phyloP scores from a whole-genome alignment of 2,797 vertebrate genomes.

The Zenarchopterus dispar region DNA sequence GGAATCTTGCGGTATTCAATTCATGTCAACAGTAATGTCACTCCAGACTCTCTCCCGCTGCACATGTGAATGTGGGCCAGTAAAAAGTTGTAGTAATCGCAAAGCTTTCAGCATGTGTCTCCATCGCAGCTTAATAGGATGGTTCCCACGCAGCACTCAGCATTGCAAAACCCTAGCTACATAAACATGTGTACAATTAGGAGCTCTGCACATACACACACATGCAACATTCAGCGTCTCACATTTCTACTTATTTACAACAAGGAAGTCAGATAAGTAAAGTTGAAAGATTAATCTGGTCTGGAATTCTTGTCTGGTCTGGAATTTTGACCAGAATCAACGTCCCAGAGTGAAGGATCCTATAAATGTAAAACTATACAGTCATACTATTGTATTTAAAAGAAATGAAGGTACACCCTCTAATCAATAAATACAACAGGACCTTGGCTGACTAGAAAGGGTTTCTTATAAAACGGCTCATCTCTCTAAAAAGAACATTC shows the following conservation, averaged over 20 bases:
- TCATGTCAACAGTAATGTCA: conserved; percentile 77
- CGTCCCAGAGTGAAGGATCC: conserved; percentile 20
- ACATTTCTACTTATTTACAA: conserved; percentile 26
- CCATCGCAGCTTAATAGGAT: conserved; percentile 57
- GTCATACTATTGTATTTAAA: too few relatives aligned
- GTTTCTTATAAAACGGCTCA: too few relatives aligned
- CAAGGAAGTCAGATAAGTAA: conserved; percentile 40
- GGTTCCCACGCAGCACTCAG: conserved; percentile 63
- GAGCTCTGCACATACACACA: conserved; percentile 23
- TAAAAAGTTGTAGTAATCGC: conserved; percentile 60
- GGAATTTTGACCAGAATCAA: conserved; percentile 36
- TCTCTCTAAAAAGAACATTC: too few relatives aligned
- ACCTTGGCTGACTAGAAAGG: too few relatives aligned
- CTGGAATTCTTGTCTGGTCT: conserved; percentile 16
- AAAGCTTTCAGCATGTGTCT: conserved; percentile 71
- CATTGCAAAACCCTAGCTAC: conserved; percentile 29
- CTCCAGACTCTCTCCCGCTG: conserved; percentile 45
- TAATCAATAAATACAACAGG: too few relatives aligned
- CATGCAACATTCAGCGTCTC: conserved; percentile 4
- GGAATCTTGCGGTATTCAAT: conserved; percentile 77
- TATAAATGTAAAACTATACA: conserved; percentile 22
- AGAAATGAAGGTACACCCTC: too few relatives aligned
- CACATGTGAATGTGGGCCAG: conserved; percentile 35
- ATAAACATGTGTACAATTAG: conserved; percentile 14
- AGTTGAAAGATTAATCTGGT: conserved; percentile 20